phyloP scores from a whole-genome alignment of 2,797 vertebrate species.

The Poecilia velifera region DNA sequence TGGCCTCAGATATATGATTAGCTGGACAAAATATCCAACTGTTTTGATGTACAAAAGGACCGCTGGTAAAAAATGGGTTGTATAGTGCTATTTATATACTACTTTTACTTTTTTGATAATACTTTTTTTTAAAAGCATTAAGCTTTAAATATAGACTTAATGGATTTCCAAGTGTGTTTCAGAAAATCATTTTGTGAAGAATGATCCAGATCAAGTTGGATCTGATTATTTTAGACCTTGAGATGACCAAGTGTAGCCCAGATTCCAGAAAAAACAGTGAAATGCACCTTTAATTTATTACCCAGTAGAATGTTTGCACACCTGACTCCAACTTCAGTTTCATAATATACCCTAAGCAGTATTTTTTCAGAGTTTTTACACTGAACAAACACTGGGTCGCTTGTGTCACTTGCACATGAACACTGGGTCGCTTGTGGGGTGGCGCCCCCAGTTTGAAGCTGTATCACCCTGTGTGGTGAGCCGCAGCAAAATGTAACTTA shows the following conservation, averaged over 20 bases:
- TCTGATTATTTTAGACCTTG: not conserved
- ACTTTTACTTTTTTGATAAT: not conserved
- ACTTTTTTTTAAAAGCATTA: not conserved
- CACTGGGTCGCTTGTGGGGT: not conserved
- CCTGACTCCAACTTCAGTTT: not conserved
- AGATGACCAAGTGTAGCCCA: not conserved
- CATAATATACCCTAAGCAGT: not conserved
- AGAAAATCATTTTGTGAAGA: not conserved
- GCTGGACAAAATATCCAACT: no score
- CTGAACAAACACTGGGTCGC: not conserved
- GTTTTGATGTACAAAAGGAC: no score
- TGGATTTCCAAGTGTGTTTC: not conserved
- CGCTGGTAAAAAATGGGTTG: no score
- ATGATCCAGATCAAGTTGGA: not conserved
- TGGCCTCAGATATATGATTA: no score
- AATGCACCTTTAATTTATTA: not conserved
- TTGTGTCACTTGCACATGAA: not conserved
- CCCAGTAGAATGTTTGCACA: not conserved
- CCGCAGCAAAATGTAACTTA: not conserved
- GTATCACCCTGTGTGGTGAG: not conserved
- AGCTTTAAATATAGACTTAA: not conserved
- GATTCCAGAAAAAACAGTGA: not conserved
- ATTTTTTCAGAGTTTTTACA: not conserved
- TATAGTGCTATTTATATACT: not conserved
- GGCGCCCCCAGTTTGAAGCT: not conserved